Percentiles rank a stretch among this genome's conserved stretches.
These are phyloP conservation scores for Eriocheir sinensis DNA, from an alignment of 1,140 invertebrate genomes.

Conservation along the genomic window DNA sequence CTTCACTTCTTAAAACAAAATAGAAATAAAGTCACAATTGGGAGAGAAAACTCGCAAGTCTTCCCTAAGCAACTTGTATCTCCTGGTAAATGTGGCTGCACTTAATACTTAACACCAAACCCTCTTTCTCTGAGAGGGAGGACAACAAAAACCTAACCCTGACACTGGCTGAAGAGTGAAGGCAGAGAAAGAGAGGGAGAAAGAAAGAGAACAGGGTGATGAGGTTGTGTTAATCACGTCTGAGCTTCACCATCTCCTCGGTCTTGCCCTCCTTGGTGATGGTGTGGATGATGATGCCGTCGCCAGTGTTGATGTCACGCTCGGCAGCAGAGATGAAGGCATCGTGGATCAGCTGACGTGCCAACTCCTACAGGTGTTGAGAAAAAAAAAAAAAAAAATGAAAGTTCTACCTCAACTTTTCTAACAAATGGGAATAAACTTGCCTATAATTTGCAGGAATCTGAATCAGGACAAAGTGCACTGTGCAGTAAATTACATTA, in stretches of 20 bases:
- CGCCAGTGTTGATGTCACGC: conserved; percentile 98
- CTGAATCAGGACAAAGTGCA: too few species aligned
- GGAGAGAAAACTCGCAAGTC: too few species aligned
- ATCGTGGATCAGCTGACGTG: conserved; percentile 94
- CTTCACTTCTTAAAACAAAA: too few species aligned
- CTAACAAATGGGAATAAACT: too few species aligned
- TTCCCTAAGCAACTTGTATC: too few species aligned
- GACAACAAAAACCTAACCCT: not conserved
- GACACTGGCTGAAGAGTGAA: not conserved
- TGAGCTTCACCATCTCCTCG: conserved; percentile 79
- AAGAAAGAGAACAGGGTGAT: not conserved
- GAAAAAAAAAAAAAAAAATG: too few species aligned
- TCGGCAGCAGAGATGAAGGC: conserved; percentile 98
- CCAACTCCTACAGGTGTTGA: conserved; percentile 88
- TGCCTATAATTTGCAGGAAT: too few species aligned
- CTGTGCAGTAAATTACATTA: too few species aligned
- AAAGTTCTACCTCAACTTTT: too few species aligned
- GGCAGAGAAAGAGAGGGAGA: not conserved
- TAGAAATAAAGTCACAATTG: too few species aligned
- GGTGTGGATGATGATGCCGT: conserved; percentile 93
- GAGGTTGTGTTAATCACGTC: conserved; percentile 80
- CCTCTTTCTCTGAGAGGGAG: not conserved
- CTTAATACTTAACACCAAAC: not conserved
- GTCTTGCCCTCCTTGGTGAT: conserved; percentile 94
- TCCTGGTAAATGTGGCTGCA: too few species aligned